Conservation (phyloP, 2,888 invertebrate genomes). For the Eupithecia vulgata region DNA sequence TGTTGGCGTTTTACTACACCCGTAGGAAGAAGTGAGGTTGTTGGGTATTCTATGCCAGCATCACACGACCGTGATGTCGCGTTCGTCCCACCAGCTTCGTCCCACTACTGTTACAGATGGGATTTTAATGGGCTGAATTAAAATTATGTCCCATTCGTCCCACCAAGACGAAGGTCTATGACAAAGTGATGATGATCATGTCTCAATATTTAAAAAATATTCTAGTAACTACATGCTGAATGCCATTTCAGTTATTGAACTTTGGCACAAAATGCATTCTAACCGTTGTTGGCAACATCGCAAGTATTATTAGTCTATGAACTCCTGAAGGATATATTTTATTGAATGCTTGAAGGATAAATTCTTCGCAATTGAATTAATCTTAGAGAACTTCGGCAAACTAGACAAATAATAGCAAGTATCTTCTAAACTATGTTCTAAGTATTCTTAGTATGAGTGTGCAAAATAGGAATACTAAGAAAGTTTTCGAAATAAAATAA, state of each 20-base stretch:
- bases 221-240: too few relatives aligned
- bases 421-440: background rate
- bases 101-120: too few relatives aligned
- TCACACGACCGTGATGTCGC: too few relatives aligned
- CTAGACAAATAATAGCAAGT: constrained; percentile 6
- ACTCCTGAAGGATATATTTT: constrained; percentile 8
- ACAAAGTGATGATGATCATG: too few relatives aligned
- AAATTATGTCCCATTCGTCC: too few relatives aligned
- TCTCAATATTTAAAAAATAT: background rate
- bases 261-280: background rate
- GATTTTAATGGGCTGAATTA: too few relatives aligned
- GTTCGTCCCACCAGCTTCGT: too few relatives aligned
- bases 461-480: background rate
- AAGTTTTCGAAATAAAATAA: too few relatives aligned
- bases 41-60: too few relatives aligned
- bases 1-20: too few relatives aligned
- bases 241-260: background rate
- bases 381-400: constrained; percentile 21
- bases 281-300: background rate
- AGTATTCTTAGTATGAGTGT: background rate
- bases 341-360: constrained; percentile 4
- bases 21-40: too few relatives aligned
- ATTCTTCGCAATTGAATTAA: constrained; percentile 13
- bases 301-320: background rate
- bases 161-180: too few relatives aligned